phyloP scores from a whole-genome alignment of 2,797 vertebrate genomes.

The Labroides dimidiatus region DNA sequence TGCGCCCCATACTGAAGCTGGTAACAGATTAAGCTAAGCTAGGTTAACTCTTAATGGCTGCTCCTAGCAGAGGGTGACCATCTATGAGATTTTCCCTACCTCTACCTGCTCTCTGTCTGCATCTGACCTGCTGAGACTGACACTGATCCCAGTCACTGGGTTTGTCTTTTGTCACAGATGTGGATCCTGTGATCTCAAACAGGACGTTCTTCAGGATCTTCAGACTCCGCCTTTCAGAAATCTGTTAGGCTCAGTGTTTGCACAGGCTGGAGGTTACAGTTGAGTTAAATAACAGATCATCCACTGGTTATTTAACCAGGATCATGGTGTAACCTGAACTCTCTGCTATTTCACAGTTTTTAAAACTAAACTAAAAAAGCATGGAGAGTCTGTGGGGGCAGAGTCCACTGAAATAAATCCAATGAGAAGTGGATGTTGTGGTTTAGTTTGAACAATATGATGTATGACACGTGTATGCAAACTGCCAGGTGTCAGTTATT shows the following conservation, averaged over 20 bases:
- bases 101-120: not conserved
- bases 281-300: too few relatives aligned
- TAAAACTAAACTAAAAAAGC: too few relatives aligned
- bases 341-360: too few relatives aligned
- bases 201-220: not conserved
- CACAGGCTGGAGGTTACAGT: not conserved
- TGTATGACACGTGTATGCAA: too few relatives aligned
- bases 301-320: too few relatives aligned
- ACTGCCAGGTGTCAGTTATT: too few relatives aligned
- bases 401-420: too few relatives aligned
- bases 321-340: too few relatives aligned
- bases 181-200: not conserved
- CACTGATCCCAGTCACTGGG: not conserved
- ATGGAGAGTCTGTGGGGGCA: too few relatives aligned
- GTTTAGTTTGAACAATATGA: too few relatives aligned
- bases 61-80: not conserved
- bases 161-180: not conserved
- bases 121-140: not conserved
- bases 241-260: not conserved
- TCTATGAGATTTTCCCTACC: conserved; percentile 5
- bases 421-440: too few relatives aligned
- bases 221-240: not conserved
- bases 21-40: conserved; percentile 18
- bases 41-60: conserved; percentile 21
- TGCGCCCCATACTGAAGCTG: conserved; percentile 87